These are phyloP conservation scores for Eurystomus glaucurus DNA, from an alignment of 2,797 vertebrate species.

Conservation along the genomic window DNA sequence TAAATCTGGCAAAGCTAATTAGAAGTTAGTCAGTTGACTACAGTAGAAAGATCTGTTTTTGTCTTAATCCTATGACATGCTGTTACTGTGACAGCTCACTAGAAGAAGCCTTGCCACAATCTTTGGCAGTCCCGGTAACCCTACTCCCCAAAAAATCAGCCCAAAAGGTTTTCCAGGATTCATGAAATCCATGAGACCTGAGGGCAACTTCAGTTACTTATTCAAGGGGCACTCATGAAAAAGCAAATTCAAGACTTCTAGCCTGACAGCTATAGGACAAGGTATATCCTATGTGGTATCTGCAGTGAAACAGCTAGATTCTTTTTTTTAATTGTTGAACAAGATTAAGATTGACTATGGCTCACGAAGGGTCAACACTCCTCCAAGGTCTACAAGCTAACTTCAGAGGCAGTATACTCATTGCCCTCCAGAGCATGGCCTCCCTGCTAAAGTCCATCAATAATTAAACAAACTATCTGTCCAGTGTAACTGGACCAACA, in stretches of 20 bases:
- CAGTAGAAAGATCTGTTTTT: neutral
- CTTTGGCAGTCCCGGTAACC: neutral
- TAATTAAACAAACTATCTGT: neutral
- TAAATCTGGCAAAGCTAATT: neutral
- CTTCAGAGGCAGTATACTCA: neutral
- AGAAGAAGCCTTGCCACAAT: neutral
- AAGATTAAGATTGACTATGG: neutral
- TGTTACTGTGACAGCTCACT: neutral
- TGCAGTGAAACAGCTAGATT: neutral
- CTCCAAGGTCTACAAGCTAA: neutral
- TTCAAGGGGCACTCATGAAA: neutral
- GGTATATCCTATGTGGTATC: neutral
- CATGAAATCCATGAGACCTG: neutral
- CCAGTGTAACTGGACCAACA: neutral
- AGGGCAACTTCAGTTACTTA: neutral
- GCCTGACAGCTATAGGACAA: neutral
- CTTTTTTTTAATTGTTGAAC: neutral
- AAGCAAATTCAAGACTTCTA: neutral
- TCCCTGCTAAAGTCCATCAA: neutral
- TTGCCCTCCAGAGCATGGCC: neutral
- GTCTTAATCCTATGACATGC: neutral
- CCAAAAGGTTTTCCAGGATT: neutral
- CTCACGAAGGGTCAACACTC: neutral
- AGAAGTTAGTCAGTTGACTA: neutral
- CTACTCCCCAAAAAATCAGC: neutral